A percentile compares a stretch with the other conserved stretches of the same genome.
Conservation (phyloP, 2,888 invertebrate species). For the Drosophila birchii region DNA sequence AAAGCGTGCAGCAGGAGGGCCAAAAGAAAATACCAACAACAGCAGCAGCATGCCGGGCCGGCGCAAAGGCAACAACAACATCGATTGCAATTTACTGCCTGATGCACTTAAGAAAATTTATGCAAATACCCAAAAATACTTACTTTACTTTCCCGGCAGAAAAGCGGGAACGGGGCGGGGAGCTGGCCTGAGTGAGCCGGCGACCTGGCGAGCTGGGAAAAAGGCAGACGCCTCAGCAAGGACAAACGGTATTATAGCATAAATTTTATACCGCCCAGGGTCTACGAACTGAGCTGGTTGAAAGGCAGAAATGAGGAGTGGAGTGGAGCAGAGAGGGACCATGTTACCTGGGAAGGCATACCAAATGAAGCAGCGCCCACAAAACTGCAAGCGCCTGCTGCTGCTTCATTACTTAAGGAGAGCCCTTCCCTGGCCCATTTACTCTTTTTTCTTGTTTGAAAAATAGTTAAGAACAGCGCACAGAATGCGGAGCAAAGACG, state of each 20-base stretch:
- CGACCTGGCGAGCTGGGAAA: constrained; percentile 22
- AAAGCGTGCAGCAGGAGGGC: constrained; percentile 65
- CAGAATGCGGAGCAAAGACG: constrained; percentile 33
- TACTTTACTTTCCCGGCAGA: constrained; percentile 69
- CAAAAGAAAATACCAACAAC: constrained; percentile 48
- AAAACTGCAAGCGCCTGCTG: constrained; percentile 75
- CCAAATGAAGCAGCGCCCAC: constrained; percentile 81
- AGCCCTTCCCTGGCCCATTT: constrained; percentile 9
- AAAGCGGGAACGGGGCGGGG: neutral
- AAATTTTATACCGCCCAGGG: constrained; percentile 81
- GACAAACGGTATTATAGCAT: constrained; percentile 77
- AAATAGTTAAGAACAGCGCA: constrained; percentile 73
- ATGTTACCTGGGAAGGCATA: constrained; percentile 60
- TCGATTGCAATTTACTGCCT: constrained; percentile 83
- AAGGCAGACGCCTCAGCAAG: constrained; percentile 69
- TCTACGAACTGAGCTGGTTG: constrained; percentile 67
- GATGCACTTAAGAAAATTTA: constrained; percentile 84
- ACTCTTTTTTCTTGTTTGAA: constrained; percentile 52
- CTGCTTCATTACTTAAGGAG: constrained; percentile 74
- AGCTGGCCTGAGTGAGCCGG: neutral
- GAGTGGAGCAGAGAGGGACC: neutral
- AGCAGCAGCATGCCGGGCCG: constrained; percentile 36
- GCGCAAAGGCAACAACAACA: constrained; percentile 62
- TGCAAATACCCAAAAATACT: constrained; percentile 83
- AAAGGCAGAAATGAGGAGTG: neutral